These are phyloP conservation scores for Cyphomyrus plagiostoma DNA, from an alignment of 2,113 vertebrate genomes.

Conservation along the genomic window DNA sequence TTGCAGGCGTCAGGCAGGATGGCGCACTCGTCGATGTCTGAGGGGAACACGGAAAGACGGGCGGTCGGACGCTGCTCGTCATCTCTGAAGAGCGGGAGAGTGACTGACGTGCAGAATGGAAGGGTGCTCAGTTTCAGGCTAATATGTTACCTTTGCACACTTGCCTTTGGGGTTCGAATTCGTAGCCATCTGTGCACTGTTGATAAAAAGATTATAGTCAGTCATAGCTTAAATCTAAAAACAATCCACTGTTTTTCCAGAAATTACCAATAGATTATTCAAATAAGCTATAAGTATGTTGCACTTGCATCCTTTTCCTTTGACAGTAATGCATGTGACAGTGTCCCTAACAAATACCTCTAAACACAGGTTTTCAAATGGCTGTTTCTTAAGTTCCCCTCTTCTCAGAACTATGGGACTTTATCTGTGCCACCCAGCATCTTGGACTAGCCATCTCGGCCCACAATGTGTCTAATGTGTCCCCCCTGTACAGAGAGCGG, in stretches of 20 bases:
- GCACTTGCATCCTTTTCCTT: background rate
- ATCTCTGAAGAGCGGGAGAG: background rate
- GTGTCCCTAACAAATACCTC: background rate
- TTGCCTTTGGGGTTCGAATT: conserved; percentile 82
- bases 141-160: conserved; percentile 84
- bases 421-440: background rate
- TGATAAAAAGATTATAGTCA: conserved; percentile 42
- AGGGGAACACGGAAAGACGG: background rate
- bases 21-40: conserved; percentile 95
- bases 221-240: background rate
- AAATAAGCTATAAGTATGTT: background rate
- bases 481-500: too few species aligned
- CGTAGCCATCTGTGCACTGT: conserved; percentile 96
- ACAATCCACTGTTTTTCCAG: background rate
- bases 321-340: background rate
- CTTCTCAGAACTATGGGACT: background rate
- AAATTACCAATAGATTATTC: background rate
- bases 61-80: background rate
- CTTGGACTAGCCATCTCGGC: background rate
- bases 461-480: background rate
- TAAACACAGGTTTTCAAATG: background rate
- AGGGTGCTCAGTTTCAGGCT: background rate
- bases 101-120: background rate
- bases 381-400: background rate
- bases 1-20: conserved; percentile 88